Conservation (phyloP, 1,140 invertebrate species). For the Drosophila baimaii region DNA sequence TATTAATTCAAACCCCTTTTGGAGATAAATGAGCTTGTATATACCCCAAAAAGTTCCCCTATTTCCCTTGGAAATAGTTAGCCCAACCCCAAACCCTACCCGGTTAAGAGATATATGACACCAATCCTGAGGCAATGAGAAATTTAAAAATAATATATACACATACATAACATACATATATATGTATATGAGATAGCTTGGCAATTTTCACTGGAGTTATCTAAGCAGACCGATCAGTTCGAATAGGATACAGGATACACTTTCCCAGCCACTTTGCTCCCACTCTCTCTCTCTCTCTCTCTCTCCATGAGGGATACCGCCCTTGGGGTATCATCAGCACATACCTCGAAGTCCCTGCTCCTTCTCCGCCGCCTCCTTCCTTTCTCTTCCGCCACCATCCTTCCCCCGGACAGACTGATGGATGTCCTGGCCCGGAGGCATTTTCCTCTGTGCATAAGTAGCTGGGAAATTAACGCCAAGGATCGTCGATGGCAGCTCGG, state of each 20-base stretch:
- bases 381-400: neutral
- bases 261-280: conserved; percentile 6
- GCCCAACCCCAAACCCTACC: no score
- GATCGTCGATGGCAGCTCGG: neutral
- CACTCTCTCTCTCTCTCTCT: conserved; percentile 14
- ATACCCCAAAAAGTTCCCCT: neutral
- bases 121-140: conserved; percentile 3
- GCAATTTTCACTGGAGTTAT: conserved; percentile 34
- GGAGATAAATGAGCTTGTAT: neutral
- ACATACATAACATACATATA: conserved; percentile 1
- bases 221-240: conserved; percentile 29
- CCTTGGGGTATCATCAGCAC: conserved; percentile 31
- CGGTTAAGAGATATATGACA: conserved; percentile 31
- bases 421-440: conserved; percentile 53
- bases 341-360: neutral
- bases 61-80: no score
- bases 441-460: conserved; percentile 74
- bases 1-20: neutral
- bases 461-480: conserved; percentile 75
- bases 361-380: no score
- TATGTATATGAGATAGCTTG: conserved; percentile 3
- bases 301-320: conserved; percentile 3
- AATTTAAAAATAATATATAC: conserved; percentile 25
- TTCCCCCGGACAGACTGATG: conserved; percentile 34
- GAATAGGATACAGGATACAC: conserved; percentile 10